These are phyloP conservation scores for Phataginus tricuspis DNA, from an alignment of 2,797 vertebrate genomes.

Conservation along the genomic window DNA sequence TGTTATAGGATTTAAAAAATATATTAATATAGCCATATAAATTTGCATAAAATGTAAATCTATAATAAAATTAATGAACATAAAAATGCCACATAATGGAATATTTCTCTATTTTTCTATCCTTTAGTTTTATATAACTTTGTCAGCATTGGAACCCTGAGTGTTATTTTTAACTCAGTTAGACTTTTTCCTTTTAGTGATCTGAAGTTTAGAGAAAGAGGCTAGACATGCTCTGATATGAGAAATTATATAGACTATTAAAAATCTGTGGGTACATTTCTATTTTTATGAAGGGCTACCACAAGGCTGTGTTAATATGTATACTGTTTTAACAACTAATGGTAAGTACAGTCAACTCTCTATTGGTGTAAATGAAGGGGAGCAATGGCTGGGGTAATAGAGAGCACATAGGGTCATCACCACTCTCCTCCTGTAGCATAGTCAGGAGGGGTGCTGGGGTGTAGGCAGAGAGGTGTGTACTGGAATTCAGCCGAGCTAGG, in stretches of 20 bases:
- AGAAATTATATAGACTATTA: background rate
- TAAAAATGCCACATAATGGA: background rate
- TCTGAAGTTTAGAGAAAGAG: constrained; percentile 20
- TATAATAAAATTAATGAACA: constrained; percentile 8
- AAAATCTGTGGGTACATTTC: background rate
- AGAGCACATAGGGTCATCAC: background rate
- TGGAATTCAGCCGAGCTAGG: background rate
- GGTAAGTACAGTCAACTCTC: constrained; percentile 59
- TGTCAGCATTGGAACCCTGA: background rate
- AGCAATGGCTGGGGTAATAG: background rate
- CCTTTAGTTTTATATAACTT: background rate
- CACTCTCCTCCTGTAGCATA: background rate
- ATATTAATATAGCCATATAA: background rate
- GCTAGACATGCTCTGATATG: background rate
- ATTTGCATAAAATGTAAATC: background rate
- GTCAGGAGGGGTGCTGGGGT: background rate
- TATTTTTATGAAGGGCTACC: background rate
- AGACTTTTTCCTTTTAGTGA: background rate
- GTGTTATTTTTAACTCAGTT: constrained; percentile 39
- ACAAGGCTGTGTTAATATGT: background rate
- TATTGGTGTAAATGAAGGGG: constrained; percentile 35
- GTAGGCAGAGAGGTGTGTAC: background rate
- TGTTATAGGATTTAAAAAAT: background rate
- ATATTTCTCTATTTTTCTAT: background rate
- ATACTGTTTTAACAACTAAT: background rate